Evolutionary conservation across 2,888 invertebrate genomes (phyloP).

Genomic region (Operophtera brumata): DNA sequence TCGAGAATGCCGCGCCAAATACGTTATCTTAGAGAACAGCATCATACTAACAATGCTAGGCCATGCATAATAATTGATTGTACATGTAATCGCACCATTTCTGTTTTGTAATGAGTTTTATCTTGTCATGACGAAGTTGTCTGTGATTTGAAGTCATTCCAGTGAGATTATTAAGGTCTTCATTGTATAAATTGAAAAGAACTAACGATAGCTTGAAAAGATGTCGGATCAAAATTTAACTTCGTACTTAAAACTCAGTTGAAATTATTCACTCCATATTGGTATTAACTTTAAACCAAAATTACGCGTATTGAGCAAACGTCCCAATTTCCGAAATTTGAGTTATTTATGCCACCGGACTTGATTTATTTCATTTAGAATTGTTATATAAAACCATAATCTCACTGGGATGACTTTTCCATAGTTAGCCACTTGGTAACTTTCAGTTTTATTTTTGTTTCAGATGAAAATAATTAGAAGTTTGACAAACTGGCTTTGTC

Average conservation of each 20-base stretch:
- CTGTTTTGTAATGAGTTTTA: not conserved
- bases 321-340: too few species aligned
- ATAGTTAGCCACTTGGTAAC: not conserved
- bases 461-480: constrained; percentile 4
- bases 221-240: too few species aligned
- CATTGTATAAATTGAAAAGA: not conserved
- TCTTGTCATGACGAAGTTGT: not conserved
- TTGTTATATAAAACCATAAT: not conserved
- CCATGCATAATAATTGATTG: constrained; percentile 44
- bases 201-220: not conserved
- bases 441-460: constrained; percentile 17
- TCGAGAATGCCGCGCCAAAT: constrained; percentile 38
- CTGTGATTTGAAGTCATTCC: constrained; percentile 14
- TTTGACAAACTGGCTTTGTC: not conserved
- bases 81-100: constrained; percentile 34
- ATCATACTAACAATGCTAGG: constrained; percentile 30
- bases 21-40: constrained; percentile 33
- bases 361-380: too few species aligned
- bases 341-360: too few species aligned
- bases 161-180: constrained; percentile 22
- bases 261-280: too few species aligned
- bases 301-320: not conserved
- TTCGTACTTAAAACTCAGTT: too few species aligned
- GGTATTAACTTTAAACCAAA: not conserved
- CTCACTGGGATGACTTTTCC: constrained; percentile 17